Conservation (phyloP, 37 sponge, comb jelly and placozoan species). For the Ephydatia muelleri region DNA sequence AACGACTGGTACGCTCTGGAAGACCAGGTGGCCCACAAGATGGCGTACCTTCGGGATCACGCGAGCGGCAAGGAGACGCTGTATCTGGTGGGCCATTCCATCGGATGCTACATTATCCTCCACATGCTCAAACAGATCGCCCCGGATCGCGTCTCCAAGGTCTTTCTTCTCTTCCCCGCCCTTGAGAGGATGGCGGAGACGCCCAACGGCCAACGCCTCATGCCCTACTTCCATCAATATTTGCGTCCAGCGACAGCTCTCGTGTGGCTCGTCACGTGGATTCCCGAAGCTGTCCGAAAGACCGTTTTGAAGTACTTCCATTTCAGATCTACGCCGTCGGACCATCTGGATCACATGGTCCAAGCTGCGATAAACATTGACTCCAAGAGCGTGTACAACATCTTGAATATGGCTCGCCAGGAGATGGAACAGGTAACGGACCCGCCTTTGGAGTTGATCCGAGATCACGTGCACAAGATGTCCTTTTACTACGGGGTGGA, state of each 20-base stretch:
- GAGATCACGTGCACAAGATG: constrained; percentile 40
- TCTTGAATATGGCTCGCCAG: constrained; percentile 54
- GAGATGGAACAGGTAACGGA: constrained; percentile 63
- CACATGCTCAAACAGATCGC: constrained; percentile 55
- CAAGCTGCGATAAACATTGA: too few relatives aligned
- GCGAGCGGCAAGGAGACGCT: constrained; percentile 20
- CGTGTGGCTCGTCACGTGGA: constrained; percentile 17
- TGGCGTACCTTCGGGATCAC: constrained; percentile 57
- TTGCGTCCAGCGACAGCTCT: constrained; percentile 6
- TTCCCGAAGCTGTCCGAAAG: not conserved
- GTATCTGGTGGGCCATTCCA: constrained; percentile 79
- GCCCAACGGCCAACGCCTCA: constrained; percentile 31
- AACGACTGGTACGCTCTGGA: constrained; percentile 59
- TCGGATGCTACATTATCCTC: constrained; percentile 75
- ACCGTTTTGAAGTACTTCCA: constrained; percentile 5
- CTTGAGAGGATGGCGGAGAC: constrained; percentile 67
- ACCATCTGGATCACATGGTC: constrained; percentile 38
- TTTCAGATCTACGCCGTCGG: constrained; percentile 29
- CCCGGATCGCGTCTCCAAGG: constrained; percentile 40
- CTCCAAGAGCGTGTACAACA: constrained; percentile 44
- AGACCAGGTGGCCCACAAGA: constrained; percentile 80
- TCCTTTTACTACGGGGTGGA: constrained; percentile 69
- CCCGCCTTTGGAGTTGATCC: constrained; percentile 26
- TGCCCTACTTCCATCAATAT: constrained; percentile 44
- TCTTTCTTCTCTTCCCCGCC: constrained; percentile 69